Evolutionary conservation across 2,888 invertebrate genomes (phyloP).

Genomic region (Drosophila mulleri): DNA sequence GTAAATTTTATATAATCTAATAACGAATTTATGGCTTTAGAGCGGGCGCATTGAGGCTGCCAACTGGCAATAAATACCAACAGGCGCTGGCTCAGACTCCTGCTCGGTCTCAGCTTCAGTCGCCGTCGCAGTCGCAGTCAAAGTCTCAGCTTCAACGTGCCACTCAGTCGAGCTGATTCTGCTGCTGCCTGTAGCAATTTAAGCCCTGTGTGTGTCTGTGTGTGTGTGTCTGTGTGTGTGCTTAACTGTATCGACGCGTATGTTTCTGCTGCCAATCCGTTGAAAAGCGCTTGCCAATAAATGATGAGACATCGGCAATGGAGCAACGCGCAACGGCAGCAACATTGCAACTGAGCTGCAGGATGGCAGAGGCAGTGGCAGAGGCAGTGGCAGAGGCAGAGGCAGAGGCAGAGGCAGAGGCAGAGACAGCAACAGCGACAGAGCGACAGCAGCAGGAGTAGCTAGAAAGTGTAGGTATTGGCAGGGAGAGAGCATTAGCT

Average conservation of each 20-base stretch:
- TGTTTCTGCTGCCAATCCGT: conserved; percentile 68
- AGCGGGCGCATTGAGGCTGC: conserved; percentile 56
- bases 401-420: too few species aligned
- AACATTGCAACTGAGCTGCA: conserved; percentile 32
- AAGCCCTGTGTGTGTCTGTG: conserved; percentile 37
- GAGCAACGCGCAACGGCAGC: conserved; percentile 11
- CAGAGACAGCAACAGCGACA: too few species aligned
- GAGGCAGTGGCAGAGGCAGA: too few species aligned
- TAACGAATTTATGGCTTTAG: conserved; percentile 78
- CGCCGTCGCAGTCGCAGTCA: conserved; percentile 12
- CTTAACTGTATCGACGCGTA: conserved; percentile 33
- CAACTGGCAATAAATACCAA: conserved; percentile 70
- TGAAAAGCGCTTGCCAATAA: conserved; percentile 78
- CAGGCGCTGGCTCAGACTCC: conserved; percentile 33
- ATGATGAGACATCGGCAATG: conserved; percentile 69
- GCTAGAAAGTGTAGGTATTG: neutral
- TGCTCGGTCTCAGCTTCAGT: conserved; percentile 6
- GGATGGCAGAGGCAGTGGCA: neutral
- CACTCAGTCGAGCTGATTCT: conserved; percentile 36
- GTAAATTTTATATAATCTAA: conserved; percentile 82
- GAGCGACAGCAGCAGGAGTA: too few species aligned
- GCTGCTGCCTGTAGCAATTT: conserved; percentile 36
- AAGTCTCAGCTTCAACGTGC: conserved; percentile 19
- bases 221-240: conserved; percentile 4
- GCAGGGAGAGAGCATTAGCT: conserved; percentile 60